Conservation (phyloP, 2,888 invertebrate species). For the Drosophila recens region DNA sequence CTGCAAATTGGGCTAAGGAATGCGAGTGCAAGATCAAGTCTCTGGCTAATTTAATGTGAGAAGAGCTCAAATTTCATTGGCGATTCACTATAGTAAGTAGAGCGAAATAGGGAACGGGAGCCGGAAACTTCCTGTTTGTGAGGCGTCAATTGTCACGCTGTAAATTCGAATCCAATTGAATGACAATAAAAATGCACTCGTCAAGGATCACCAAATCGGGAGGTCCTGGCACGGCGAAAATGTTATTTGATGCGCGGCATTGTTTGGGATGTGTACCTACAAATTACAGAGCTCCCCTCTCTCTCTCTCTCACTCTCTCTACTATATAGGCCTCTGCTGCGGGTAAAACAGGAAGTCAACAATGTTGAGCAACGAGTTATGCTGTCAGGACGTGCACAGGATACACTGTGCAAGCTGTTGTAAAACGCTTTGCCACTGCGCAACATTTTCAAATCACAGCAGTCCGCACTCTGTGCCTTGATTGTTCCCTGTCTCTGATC, state of each 20-base stretch:
- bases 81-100: constrained; percentile 34
- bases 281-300: constrained; percentile 62
- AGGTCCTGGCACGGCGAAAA: constrained; percentile 33
- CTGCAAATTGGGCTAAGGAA: constrained; percentile 50
- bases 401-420: constrained; percentile 81
- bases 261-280: constrained; percentile 77
- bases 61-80: constrained; percentile 62
- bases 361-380: constrained; percentile 61
- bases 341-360: constrained; percentile 75
- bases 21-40: constrained; percentile 59
- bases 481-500: constrained; percentile 40
- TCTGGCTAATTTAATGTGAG: constrained; percentile 68
- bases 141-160: constrained; percentile 79
- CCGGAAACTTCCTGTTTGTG: constrained; percentile 70
- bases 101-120: constrained; percentile 21
- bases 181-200: constrained; percentile 81
- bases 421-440: constrained; percentile 74
- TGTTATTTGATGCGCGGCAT: constrained; percentile 81
- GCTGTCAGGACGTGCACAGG: constrained; percentile 81
- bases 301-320: not conserved
- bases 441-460: constrained; percentile 64
- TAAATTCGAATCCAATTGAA: constrained; percentile 83
- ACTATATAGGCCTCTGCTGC: constrained; percentile 35
- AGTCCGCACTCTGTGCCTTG: constrained; percentile 32
- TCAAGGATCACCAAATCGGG: constrained; percentile 40